Evolutionary conservation across 2,797 vertebrate genomes (phyloP).

Genomic region (Psittacula derbiana): DNA sequence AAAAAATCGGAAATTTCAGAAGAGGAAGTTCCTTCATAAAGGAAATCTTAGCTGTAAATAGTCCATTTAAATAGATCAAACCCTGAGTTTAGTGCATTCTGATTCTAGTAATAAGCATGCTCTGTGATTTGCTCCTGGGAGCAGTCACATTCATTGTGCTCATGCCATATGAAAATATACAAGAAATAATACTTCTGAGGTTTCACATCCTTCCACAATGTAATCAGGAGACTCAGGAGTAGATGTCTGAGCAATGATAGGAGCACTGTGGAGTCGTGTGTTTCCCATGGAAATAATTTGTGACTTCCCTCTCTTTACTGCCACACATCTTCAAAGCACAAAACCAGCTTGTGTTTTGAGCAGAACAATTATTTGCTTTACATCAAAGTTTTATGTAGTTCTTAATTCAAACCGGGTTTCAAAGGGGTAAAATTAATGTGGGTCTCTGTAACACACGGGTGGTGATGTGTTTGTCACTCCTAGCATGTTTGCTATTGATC

Average conservation of each 20-base stretch:
- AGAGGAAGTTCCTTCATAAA: neutral
- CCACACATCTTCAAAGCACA: conserved; percentile 41
- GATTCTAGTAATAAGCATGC: neutral
- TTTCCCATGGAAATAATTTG: conserved; percentile 47
- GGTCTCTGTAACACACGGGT: neutral
- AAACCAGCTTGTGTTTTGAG: neutral
- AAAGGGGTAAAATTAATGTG: neutral
- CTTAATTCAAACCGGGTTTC: neutral
- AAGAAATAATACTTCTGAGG: conserved; percentile 47
- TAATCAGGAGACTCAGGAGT: conserved; percentile 35
- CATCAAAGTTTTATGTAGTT: conserved; percentile 36
- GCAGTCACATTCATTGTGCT: conserved; percentile 29
- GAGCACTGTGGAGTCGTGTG: neutral
- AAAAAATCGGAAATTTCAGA: neutral
- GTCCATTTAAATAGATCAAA: conserved; percentile 52
- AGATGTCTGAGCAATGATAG: conserved; percentile 17
- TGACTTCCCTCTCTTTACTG: conserved; percentile 36
- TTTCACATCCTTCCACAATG: conserved; percentile 41
- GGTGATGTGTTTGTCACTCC: neutral
- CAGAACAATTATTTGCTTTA: conserved; percentile 33
- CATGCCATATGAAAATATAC: conserved; percentile 50
- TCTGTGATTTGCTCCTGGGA: neutral
- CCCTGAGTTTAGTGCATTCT: neutral
- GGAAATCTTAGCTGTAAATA: conserved; percentile 15
- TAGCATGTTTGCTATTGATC: neutral